Base-by-base conservation (phyloP, 2,888 invertebrate genomes). In the Odontothrips loti region DNA sequence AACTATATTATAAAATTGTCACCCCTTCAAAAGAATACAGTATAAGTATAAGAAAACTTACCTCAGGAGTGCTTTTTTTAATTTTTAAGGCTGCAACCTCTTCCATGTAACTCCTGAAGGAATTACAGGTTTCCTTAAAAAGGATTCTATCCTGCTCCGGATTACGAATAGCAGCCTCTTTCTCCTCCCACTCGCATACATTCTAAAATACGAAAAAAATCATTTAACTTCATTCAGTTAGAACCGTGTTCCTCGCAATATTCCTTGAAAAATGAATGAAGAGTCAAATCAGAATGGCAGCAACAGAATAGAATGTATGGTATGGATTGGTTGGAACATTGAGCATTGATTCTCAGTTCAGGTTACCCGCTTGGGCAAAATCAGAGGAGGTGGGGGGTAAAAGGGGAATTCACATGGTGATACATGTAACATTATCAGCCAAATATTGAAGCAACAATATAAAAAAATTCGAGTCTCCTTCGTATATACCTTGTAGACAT, bases 161-260 rank as follows among this genome's bases (percentile, higher is more conserved):
- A 78, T 92, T 90, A 79, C 94, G 88, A 80, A 89, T 87, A 80
- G 90, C 88, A 0, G 94, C 93, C 88, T 94, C 94, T 47, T 91
- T 89, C 86, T 95, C 95, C 87, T 95, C 95, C 85, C 91, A 92
- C 82, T 90, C 90, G 51, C 93, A 91, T 47, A 92, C 92, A 86
- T 90, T 90, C 94, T 94, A 75, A 79, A 23, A 34, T 29, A 29
- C 80, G 34, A 8, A 47, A 83, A 83, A 34, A 34, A 29, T 47
- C 29, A 48, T 27, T 17, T n/a, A 63, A 15, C 15, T 63, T n/a
- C n/a, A n/a, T 1, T 9, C 11, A 68, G 4, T 11, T 11, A 11
- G n/a, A 23, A 68, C 20, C 0, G 23, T n/a, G 23, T 23, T 68
- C 68, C 23, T 1, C n/a, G n/a, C 2, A 23, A 23, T 23, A 23